These are phyloP conservation scores for Buathra laborator DNA, from an alignment of 2,888 invertebrate species.

Conservation along the genomic window DNA sequence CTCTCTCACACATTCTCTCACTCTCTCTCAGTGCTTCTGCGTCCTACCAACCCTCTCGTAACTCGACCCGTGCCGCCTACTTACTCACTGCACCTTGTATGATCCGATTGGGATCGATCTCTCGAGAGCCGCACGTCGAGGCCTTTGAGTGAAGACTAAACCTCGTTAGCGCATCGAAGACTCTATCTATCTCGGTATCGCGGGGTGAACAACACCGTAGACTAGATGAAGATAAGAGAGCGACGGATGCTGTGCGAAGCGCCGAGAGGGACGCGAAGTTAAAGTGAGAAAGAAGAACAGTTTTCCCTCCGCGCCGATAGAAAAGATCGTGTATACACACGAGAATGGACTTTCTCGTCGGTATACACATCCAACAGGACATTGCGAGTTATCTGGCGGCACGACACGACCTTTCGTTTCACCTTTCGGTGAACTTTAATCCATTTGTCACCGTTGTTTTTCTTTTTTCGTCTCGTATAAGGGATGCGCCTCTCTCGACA, in stretches of 20 bases:
- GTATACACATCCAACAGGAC: constrained; percentile 12
- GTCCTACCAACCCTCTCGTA: constrained; percentile 31
- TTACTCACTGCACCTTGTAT: constrained; percentile 71
- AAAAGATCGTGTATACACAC: constrained; percentile 27
- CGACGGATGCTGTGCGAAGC: constrained; percentile 7
- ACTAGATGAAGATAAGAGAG: constrained; percentile 33
- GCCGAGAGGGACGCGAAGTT: not conserved
- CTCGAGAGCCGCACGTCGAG: constrained; percentile 65
- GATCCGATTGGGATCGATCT: constrained; percentile 77
- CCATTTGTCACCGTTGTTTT: constrained; percentile 21
- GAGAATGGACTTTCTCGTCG: not conserved
- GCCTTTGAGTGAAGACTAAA: constrained; percentile 73
- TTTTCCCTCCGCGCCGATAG: constrained; percentile 9
- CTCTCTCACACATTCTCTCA: constrained; percentile 23
- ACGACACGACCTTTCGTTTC: constrained; percentile 8
- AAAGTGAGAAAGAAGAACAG: constrained; percentile 27
- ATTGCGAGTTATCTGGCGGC: constrained; percentile 32
- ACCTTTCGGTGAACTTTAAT: constrained; percentile 20
- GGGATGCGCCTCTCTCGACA: not conserved
- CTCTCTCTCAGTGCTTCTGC: constrained; percentile 9
- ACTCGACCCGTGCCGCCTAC: constrained; percentile 65
- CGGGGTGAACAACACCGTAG: constrained; percentile 58
- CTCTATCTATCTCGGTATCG: constrained; percentile 43
- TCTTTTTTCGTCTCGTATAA: not conserved
- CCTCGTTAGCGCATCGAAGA: constrained; percentile 70